phyloP scores from a whole-genome alignment of 2,888 invertebrate species.

The Nymphalis polychloros region DNA sequence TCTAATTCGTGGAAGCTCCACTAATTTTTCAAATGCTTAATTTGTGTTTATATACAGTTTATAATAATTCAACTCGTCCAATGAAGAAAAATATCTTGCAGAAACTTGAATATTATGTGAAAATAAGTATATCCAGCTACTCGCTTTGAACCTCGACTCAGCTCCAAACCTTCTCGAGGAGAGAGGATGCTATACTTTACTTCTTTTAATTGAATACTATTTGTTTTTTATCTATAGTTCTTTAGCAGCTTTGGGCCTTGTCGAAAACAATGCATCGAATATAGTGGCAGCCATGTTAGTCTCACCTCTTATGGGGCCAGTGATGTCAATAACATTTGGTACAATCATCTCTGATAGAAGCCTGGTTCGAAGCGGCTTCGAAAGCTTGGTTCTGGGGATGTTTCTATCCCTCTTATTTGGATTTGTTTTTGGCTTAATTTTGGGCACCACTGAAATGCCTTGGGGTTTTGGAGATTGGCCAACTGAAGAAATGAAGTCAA shows the following conservation, averaged over 20 bases:
- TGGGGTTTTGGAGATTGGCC: slow-evolving; percentile 90
- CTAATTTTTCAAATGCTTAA: too few species aligned
- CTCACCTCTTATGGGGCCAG: slow-evolving; percentile 90
- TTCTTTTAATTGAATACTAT: background rate
- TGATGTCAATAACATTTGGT: slow-evolving; percentile 93
- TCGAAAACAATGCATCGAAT: slow-evolving; percentile 91
- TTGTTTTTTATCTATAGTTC: slow-evolving; percentile 74
- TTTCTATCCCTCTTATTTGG: slow-evolving; percentile 88
- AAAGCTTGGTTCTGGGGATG: slow-evolving; percentile 86
- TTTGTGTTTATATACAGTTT: too few species aligned
- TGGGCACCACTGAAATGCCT: slow-evolving; percentile 88
- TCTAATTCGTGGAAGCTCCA: too few species aligned
- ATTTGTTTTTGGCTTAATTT: slow-evolving; percentile 88
- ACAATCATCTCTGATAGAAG: slow-evolving; percentile 88
- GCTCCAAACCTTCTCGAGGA: background rate
- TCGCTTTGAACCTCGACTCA: too few species aligned
- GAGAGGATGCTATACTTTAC: background rate
- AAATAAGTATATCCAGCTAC: background rate
- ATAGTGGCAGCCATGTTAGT: slow-evolving; percentile 90
- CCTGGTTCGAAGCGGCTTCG: slow-evolving; percentile 86
- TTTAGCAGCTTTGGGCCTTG: slow-evolving; percentile 90
- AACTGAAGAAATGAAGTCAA: slow-evolving; percentile 89
- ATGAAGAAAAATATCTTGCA: too few species aligned
- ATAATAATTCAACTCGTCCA: too few species aligned
- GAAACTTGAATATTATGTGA: background rate